phyloP scores from a whole-genome alignment of 2,113 vertebrate species.

The Eleginops maclovinus region DNA sequence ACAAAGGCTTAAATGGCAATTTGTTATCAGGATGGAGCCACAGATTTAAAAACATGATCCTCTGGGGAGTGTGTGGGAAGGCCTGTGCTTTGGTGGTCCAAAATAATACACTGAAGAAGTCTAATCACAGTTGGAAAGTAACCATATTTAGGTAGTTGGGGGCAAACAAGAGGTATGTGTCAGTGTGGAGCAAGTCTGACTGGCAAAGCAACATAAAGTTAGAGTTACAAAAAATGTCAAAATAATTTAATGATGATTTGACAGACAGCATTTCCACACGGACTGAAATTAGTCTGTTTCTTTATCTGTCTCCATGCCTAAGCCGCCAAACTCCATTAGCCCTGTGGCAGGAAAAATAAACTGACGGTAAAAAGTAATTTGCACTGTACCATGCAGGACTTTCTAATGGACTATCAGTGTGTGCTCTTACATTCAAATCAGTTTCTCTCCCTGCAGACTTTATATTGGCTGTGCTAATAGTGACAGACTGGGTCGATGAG shows the following conservation, averaged over 20 bases:
- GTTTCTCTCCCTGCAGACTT: conserved; percentile 37
- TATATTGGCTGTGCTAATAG: conserved; percentile 30
- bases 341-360: neutral
- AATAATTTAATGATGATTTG: conserved; percentile 13
- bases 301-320: neutral
- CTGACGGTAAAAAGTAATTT: neutral
- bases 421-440: neutral
- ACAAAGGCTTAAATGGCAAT: conserved; percentile 46
- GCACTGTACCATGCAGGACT: neutral
- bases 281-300: conserved; percentile 1
- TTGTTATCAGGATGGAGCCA: conserved; percentile 37
- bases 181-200: neutral
- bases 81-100: neutral
- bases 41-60: conserved; percentile 15
- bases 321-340: conserved; percentile 6
- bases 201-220: neutral
- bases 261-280: neutral
- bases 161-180: neutral
- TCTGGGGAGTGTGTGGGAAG: neutral
- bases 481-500: conserved; percentile 45
- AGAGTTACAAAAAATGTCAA: neutral
- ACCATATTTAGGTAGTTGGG: neutral
- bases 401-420: neutral
- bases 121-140: neutral
- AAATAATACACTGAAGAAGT: neutral